Evolutionary conservation across 1,140 invertebrate genomes (phyloP).

Genomic region (Diorhabda sublineata): DNA sequence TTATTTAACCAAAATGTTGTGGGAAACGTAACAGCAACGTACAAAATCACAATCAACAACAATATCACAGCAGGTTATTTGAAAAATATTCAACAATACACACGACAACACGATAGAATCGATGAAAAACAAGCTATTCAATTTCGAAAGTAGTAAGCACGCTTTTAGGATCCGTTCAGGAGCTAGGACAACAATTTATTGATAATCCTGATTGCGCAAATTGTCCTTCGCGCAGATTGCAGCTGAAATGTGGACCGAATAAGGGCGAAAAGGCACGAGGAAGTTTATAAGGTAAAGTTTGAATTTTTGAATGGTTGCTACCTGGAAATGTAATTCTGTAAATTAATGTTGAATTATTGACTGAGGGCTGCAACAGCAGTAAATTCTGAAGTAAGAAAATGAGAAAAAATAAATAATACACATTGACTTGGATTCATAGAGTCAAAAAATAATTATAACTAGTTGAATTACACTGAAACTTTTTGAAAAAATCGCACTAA

Average conservation of each 20-base stretch:
- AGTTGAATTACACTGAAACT: too few relatives aligned
- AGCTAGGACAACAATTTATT: conserved; percentile 29
- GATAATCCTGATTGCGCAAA: conserved; percentile 34
- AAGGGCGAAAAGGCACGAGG: conserved; percentile 15
- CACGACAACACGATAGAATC: background rate
- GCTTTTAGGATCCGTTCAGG: conserved; percentile 13
- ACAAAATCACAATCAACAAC: background rate
- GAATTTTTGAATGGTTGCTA: background rate
- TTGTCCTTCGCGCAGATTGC: conserved; percentile 20
- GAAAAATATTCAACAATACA: background rate
- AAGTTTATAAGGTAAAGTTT: background rate
- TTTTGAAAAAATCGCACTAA: too few relatives aligned
- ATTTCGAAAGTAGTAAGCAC: background rate
- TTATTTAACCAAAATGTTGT: background rate
- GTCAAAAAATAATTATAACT: too few relatives aligned
- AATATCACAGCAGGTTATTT: background rate
- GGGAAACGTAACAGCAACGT: background rate
- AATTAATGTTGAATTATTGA: too few relatives aligned
- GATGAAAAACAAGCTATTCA: background rate
- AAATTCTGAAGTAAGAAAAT: too few relatives aligned
- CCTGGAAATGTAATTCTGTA: background rate
- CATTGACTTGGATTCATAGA: too few relatives aligned
- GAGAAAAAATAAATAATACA: too few relatives aligned
- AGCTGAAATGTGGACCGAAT: conserved; percentile 17
- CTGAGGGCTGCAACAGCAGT: too few relatives aligned